Evolutionary conservation across 2,888 invertebrate genomes (phyloP).

Genomic region (Pollenia angustigena): DNA sequence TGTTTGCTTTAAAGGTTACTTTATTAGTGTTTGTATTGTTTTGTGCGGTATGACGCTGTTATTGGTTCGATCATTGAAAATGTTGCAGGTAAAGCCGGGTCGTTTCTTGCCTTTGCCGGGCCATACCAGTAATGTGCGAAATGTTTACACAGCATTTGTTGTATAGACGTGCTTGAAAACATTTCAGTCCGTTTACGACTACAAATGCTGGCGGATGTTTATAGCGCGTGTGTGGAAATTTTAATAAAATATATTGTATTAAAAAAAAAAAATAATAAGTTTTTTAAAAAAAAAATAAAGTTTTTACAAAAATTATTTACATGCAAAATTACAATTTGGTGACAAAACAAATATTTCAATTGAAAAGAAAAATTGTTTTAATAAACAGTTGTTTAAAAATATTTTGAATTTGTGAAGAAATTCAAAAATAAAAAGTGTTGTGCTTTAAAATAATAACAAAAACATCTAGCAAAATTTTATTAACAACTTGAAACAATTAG

Average conservation of each 20-base stretch:
- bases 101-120: constrained; percentile 34
- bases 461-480: background rate
- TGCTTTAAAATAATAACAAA: constrained; percentile 4
- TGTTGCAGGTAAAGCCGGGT: constrained; percentile 53
- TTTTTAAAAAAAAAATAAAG: constrained; percentile 42
- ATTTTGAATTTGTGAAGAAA: constrained; percentile 42
- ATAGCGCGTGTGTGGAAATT: constrained; percentile 68
- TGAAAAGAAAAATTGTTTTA: background rate
- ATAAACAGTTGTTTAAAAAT: constrained; percentile 45
- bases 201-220: constrained; percentile 79
- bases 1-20: constrained; percentile 1
- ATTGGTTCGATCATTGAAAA: constrained; percentile 37
- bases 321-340: constrained; percentile 10
- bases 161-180: constrained; percentile 54
- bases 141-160: constrained; percentile 67
- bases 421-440: constrained; percentile 23
- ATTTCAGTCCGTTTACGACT: constrained; percentile 78
- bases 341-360: constrained; percentile 6
- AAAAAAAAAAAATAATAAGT: constrained; percentile 37
- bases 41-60: constrained; percentile 11
- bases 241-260: constrained; percentile 66
- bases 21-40: background rate
- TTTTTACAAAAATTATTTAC: constrained; percentile 2
- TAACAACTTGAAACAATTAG: constrained; percentile 58
- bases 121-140: constrained; percentile 40